Conservation (phyloP, 2,113 vertebrate species). For the Thunnus thynnus region DNA sequence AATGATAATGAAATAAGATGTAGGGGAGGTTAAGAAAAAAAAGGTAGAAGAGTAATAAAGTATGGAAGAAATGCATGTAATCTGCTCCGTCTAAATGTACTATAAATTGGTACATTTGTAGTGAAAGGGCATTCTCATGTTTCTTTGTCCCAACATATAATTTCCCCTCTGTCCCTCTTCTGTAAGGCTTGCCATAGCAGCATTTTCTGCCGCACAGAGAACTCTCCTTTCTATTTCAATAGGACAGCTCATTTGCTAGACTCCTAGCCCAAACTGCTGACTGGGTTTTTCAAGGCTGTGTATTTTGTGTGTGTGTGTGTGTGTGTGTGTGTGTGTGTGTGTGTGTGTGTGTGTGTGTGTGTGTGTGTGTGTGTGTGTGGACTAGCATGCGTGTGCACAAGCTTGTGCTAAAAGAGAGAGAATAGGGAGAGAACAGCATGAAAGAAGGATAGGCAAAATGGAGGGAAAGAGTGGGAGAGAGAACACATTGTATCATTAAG, state of each 20-base stretch:
- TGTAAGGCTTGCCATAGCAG: constrained; percentile 83
- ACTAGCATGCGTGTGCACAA: constrained; percentile 34
- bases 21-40: constrained; percentile 10
- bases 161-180: constrained; percentile 78
- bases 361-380: constrained; percentile 43
- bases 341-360: constrained; percentile 49
- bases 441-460: constrained; percentile 71
- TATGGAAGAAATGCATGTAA: constrained; percentile 77
- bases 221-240: constrained; percentile 87
- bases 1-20: constrained; percentile 75
- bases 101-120: constrained; percentile 85
- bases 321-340: constrained; percentile 32
- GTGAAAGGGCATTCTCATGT: constrained; percentile 83
- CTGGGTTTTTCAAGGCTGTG: constrained; percentile 81
- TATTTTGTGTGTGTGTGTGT: constrained; percentile 63
- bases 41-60: constrained; percentile 47
- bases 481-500: constrained; percentile 83
- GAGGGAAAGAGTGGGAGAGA: constrained; percentile 63
- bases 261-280: constrained; percentile 86
- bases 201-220: constrained; percentile 84
- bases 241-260: constrained; percentile 90
- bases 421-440: constrained; percentile 49
- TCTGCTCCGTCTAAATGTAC: constrained; percentile 76
- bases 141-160: constrained; percentile 86
- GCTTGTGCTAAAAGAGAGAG: constrained; percentile 64